These are phyloP conservation scores for Eupithecia dodoneata DNA, from an alignment of 2,888 invertebrate species.

Conservation along the genomic window DNA sequence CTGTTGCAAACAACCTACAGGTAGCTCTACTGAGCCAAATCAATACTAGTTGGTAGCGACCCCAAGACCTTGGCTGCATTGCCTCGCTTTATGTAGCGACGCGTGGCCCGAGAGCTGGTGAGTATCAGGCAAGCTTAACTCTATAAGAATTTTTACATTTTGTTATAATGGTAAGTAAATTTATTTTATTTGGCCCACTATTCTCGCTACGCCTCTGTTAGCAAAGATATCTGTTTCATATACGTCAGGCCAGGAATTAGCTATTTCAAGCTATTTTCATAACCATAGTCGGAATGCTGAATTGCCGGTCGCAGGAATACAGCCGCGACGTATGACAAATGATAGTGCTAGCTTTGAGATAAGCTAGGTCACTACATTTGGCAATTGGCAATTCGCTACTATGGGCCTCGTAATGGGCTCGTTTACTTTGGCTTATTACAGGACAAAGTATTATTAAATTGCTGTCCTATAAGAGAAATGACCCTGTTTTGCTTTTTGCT, in stretches of 20 bases:
- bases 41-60: no score
- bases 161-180: no score
- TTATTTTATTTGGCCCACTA: neutral
- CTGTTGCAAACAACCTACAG: no score
- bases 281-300: slow-evolving; percentile 31
- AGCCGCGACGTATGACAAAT: slow-evolving; percentile 63
- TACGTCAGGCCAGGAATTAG: slow-evolving; percentile 19
- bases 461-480: neutral
- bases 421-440: neutral
- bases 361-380: slow-evolving; percentile 18
- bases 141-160: no score
- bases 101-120: no score
- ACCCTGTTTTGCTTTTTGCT: neutral
- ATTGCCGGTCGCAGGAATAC: slow-evolving; percentile 49
- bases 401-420: neutral
- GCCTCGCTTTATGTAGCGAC: no score
- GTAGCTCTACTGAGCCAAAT: no score
- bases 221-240: neutral
- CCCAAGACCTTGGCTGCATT: no score
- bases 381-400: neutral
- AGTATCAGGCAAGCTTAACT: no score
- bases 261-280: slow-evolving; percentile 35
- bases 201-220: neutral
- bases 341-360: slow-evolving; percentile 53
- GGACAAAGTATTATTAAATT: neutral